Evolutionary conservation across 2,113 vertebrate species (phyloP).

Genomic region (Piprites chloris): DNA sequence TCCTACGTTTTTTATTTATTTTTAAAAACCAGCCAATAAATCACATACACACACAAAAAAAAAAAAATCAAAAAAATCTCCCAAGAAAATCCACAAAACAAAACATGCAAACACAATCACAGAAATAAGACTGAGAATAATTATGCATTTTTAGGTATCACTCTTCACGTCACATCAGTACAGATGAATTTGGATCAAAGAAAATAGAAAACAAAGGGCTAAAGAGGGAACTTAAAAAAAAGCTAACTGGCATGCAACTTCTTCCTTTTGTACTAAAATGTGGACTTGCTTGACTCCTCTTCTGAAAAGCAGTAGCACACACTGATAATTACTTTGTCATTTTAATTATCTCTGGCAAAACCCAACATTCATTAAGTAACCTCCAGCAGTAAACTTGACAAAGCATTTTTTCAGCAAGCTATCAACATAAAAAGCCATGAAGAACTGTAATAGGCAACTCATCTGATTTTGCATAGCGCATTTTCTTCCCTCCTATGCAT

Average conservation of each 20-base stretch:
- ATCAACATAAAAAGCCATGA: not conserved
- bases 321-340: not conserved
- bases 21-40: not conserved
- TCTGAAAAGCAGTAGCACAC: not conserved
- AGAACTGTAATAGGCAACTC: not conserved
- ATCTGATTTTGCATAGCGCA: not conserved
- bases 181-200: not conserved
- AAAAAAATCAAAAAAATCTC: not conserved
- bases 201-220: not conserved
- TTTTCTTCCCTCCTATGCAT: not conserved
- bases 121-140: not conserved
- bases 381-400: not conserved
- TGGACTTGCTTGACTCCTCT: not conserved
- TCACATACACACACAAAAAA: not conserved
- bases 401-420: not conserved
- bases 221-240: not conserved
- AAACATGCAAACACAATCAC: not conserved
- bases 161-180: not conserved
- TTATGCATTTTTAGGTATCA: not conserved
- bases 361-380: not conserved
- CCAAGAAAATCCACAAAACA: not conserved
- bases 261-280: not conserved
- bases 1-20: not conserved
- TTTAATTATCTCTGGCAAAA: not conserved
- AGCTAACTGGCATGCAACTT: fast-evolving